Base-by-base conservation (phyloP, 2,888 invertebrate species). In the Polydrusus cervinus region DNA sequence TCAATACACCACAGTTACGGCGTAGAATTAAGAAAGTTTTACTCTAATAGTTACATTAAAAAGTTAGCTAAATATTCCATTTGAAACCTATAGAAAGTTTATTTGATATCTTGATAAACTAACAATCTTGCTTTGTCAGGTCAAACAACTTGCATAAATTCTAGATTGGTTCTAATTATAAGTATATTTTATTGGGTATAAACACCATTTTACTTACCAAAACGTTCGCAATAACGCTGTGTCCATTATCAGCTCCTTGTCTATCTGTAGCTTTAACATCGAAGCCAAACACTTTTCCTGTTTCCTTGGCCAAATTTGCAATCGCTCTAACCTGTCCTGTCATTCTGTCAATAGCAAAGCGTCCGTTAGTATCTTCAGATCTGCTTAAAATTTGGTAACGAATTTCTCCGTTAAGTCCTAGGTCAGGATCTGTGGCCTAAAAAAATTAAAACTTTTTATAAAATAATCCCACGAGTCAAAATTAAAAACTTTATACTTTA, bases 181-280 rank as follows among this genome's bases (percentile, higher is more conserved):
- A n/a, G n/a, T n/a, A n/a, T n/a, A n/a, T n/a, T n/a, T n/a, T n/a
- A n/a, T n/a, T n/a, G n/a, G n/a, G n/a, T n/a, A n/a, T n/a, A n/a
- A 25, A 25, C 25, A 25, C 25, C 25, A 25, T 25, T 18, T 51
- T 38, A 91, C 93, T 92, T 86, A 94, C 95, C 85, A 95, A 94
- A 74, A 96, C 94, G 85, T 95, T 95, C 65, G 94, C 93, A 78
- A 95, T 95, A 61, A 94, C 92, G 9, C 95, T 95, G 75, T 91
- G 92, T 1, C 96, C 96, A 82, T 94, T 93, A 82, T 95, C 94
- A 53, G 93, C 93, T 0, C 96, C 96, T 25, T 90, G 89, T 72
- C 92, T 90, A 84, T 96, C 96, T 0, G 95, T 95, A 10, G 95
- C 96, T 87, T 95, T 95, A 10, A 96, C 95, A 86, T 96, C 95